Evolutionary conservation across 1,140 invertebrate species (phyloP).

Genomic region (Penaeus chinensis): DNA sequence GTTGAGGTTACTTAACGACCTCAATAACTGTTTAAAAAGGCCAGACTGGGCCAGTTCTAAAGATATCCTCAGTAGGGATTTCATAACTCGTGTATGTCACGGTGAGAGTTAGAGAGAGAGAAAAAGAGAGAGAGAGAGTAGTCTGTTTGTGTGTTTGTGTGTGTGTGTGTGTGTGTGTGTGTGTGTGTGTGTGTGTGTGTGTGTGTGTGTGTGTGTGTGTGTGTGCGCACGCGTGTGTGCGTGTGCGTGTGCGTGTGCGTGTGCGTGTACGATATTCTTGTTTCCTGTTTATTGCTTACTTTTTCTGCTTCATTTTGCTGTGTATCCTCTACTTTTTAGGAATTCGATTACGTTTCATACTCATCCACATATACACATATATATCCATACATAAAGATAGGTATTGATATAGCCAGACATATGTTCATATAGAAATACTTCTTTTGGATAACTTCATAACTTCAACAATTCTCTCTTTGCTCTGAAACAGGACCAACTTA

Average conservation of each 20-base stretch:
- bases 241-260: neutral
- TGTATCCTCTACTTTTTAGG: neutral
- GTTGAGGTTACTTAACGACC: too few relatives aligned
- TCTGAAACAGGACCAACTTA: too few relatives aligned
- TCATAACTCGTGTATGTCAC: neutral
- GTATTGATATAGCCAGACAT: neutral
- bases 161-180: too few relatives aligned
- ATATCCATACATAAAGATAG: neutral
- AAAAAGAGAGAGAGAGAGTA: conserved; percentile 15
- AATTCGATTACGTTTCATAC: conserved; percentile 1
- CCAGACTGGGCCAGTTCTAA: too few relatives aligned
- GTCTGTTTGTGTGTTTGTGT: too few relatives aligned
- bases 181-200: too few relatives aligned
- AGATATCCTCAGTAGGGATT: neutral
- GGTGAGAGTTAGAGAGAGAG: conserved; percentile 18
- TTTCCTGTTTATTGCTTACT: too few relatives aligned
- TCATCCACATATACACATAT: neutral
- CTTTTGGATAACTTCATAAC: too few relatives aligned
- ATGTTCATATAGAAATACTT: neutral
- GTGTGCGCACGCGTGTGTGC: neutral
- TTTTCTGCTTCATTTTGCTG: neutral
- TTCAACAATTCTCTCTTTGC: neutral
- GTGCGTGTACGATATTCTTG: neutral
- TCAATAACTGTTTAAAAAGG: too few relatives aligned
- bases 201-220: neutral